These are phyloP conservation scores for Eclectus roratus DNA, from an alignment of 2,113 vertebrate genomes.

Conservation along the genomic window DNA sequence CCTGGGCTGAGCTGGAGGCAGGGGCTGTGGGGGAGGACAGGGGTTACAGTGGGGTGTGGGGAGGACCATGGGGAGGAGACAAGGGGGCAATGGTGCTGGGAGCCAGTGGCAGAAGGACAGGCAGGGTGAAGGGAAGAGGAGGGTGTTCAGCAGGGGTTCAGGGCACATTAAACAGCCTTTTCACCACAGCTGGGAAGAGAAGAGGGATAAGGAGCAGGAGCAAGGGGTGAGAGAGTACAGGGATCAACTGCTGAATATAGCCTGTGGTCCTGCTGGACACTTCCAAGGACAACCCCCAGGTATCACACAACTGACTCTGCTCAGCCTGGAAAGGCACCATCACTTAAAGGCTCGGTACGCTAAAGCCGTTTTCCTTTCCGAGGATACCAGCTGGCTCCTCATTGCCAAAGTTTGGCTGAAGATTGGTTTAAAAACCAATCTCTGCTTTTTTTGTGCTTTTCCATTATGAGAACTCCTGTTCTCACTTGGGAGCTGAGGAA, in stretches of 20 bases:
- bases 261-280: background rate
- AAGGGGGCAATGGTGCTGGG: background rate
- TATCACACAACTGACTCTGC: accelerated
- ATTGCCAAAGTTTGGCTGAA: background rate
- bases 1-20: background rate
- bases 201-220: background rate
- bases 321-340: background rate
- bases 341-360: no score
- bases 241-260: background rate
- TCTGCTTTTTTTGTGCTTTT: background rate
- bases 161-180: background rate
- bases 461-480: background rate
- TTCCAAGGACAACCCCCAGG: background rate
- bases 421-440: background rate
- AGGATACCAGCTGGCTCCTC: background rate
- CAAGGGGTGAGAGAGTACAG: background rate
- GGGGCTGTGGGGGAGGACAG: background rate
- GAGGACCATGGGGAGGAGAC: background rate
- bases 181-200: background rate
- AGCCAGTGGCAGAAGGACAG: background rate
- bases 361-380: background rate
- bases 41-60: accelerated
- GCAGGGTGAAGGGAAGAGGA: background rate
- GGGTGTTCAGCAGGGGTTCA: background rate
- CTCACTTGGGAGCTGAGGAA: background rate